These are phyloP conservation scores for Gadopsis marmoratus DNA, from an alignment of 2,797 vertebrate species.

Conservation along the genomic window DNA sequence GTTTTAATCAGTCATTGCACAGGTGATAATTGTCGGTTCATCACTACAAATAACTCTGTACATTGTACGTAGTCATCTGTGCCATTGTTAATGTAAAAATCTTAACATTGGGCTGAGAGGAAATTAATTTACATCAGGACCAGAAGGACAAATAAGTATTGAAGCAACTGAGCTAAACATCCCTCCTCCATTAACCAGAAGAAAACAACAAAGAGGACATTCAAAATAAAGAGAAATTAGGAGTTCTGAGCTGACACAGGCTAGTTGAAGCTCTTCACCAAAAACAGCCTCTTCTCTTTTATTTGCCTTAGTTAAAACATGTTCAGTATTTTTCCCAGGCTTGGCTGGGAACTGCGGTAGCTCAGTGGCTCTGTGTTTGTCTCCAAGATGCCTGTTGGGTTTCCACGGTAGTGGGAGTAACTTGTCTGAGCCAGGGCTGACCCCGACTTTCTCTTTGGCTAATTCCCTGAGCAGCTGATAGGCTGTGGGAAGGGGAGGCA, in stretches of 20 bases:
- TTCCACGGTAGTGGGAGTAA: conserved; percentile 78
- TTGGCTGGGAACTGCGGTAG: conserved; percentile 65
- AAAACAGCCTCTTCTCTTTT: conserved; percentile 53
- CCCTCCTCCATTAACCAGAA: conserved; percentile 9
- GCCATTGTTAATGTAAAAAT: background rate
- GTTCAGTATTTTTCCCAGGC: conserved; percentile 73
- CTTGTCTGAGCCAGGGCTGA: conserved; percentile 69
- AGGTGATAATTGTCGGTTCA: background rate
- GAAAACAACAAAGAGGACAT: conserved; percentile 30
- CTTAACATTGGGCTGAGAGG: background rate
- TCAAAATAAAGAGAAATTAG: conserved; percentile 28
- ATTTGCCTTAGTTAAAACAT: conserved; percentile 59
- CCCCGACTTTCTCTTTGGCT: conserved; percentile 74
- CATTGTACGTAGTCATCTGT: background rate
- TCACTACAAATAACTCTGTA: background rate
- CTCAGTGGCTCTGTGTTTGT: conserved; percentile 76
- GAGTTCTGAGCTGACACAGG: conserved; percentile 22
- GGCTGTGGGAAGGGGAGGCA: conserved; percentile 68
- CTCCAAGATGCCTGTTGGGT: conserved; percentile 77
- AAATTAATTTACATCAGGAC: background rate
- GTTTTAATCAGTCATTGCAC: background rate
- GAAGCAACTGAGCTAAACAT: conserved; percentile 24
- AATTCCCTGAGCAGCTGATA: conserved; percentile 76
- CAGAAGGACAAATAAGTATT: conserved; percentile 13
- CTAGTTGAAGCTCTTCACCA: conserved; percentile 39